Evolutionary conservation across 2,797 vertebrate genomes (phyloP).

Genomic region (Parambassis ranga): DNA sequence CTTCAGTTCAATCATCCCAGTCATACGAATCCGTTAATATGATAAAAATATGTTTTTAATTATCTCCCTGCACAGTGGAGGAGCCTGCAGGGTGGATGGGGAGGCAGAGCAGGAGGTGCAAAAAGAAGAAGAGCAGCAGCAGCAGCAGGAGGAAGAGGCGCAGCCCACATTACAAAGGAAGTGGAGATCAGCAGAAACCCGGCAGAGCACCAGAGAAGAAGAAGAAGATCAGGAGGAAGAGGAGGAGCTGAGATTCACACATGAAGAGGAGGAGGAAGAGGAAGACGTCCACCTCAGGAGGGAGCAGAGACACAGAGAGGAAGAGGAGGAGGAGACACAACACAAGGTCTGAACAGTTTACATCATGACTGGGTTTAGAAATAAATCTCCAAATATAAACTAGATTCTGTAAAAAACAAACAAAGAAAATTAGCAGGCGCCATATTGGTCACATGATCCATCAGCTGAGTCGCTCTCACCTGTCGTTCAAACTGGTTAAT

Average conservation of each 20-base stretch:
- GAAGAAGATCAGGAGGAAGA: constrained; percentile 40
- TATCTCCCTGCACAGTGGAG: constrained; percentile 12
- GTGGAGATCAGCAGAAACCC: constrained; percentile 57
- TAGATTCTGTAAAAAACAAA: too few species aligned
- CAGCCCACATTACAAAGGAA: constrained; percentile 38
- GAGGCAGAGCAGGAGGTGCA: constrained; percentile 29
- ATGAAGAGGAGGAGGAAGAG: constrained; percentile 42
- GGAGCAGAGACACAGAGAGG: constrained; percentile 33
- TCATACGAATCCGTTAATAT: too few species aligned
- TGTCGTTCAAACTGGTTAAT: too few species aligned
- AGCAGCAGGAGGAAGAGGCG: neutral
- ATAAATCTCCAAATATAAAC: too few species aligned
- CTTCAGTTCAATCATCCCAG: too few species aligned
- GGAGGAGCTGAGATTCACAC: constrained; percentile 58
- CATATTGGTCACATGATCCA: too few species aligned
- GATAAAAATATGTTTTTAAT: too few species aligned
- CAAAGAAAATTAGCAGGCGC: too few species aligned
- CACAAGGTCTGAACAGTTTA: constrained; percentile 52
- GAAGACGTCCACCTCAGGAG: constrained; percentile 43
- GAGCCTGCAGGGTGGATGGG: constrained; percentile 52
- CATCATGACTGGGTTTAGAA: too few species aligned
- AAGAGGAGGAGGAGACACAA: constrained; percentile 22
- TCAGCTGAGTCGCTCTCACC: too few species aligned
- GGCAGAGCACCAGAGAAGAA: constrained; percentile 37
- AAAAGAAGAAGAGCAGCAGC: constrained; percentile 34